A percentile compares a stretch with the other conserved stretches of the same genome.
These are phyloP conservation scores for Pyrrhia umbra DNA, from an alignment of 2,888 invertebrate genomes.

Conservation along the genomic window DNA sequence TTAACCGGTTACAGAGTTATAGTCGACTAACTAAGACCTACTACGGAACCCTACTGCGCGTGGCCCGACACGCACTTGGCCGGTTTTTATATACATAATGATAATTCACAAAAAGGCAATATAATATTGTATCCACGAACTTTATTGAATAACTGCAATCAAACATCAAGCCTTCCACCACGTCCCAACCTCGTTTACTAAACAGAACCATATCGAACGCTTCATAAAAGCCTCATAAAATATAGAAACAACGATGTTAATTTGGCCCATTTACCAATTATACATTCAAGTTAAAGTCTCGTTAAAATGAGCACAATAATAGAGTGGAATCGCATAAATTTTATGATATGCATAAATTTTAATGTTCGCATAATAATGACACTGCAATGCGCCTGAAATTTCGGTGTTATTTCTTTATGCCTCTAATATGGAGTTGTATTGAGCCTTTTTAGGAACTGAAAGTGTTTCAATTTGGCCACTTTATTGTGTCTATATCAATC, in stretches of 20 bases:
- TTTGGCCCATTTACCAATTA: conserved; percentile 45
- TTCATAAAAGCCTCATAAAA: conserved; percentile 24
- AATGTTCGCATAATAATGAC: conserved; percentile 49
- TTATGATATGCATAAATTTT: conserved; percentile 50
- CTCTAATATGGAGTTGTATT: not conserved
- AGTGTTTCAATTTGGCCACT: not conserved
- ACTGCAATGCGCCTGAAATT: conserved; percentile 44
- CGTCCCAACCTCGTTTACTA: conserved; percentile 10
- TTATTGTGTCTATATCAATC: not conserved
- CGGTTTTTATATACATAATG: too few species aligned
- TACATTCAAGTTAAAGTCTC: conserved; percentile 52
- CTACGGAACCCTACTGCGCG: too few species aligned
- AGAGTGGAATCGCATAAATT: conserved; percentile 48
- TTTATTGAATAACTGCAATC: not conserved
- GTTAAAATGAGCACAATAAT: conserved; percentile 53
- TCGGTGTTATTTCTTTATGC: conserved; percentile 7
- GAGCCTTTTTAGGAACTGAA: not conserved
- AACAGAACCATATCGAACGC: conserved; percentile 8
- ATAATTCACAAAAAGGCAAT: too few species aligned
- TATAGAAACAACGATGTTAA: conserved; percentile 32
- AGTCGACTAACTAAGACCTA: too few species aligned
- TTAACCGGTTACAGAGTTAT: too few species aligned
- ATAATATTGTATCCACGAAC: not conserved
- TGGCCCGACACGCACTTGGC: too few species aligned
- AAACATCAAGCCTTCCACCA: not conserved